Percentiles rank a stretch among this genome's conserved stretches.
Evolutionary conservation across 2,888 invertebrate species (phyloP).

Genomic region (Patella caerulea): DNA sequence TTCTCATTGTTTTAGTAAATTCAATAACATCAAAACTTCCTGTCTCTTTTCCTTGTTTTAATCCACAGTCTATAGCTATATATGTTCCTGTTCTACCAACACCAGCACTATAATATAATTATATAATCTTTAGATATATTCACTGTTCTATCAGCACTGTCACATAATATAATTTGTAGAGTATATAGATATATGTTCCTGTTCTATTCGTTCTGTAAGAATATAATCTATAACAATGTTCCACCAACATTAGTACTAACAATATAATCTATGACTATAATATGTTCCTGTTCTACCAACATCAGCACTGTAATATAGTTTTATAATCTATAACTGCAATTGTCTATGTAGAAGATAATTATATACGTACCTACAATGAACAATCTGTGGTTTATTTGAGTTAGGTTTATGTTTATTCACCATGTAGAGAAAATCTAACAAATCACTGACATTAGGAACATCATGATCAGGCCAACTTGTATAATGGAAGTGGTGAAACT

Average conservation of each 20-base stretch:
- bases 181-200: too few relatives aligned
- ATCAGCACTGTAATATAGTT: too few relatives aligned
- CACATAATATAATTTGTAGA: too few relatives aligned
- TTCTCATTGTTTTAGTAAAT: background rate
- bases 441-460: slow-evolving; percentile 4
- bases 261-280: too few relatives aligned
- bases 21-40: background rate
- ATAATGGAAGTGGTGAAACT: background rate
- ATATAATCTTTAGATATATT: background rate
- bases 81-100: background rate
- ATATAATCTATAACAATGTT: too few relatives aligned
- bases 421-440: slow-evolving; percentile 7
- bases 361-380: background rate
- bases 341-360: too few relatives aligned
- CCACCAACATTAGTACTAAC: too few relatives aligned
- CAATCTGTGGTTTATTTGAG: background rate
- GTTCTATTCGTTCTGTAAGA: too few relatives aligned
- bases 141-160: too few relatives aligned
- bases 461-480: slow-evolving; percentile 1
- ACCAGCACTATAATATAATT: background rate
- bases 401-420: background rate
- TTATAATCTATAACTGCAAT: too few relatives aligned
- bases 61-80: background rate
- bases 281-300: too few relatives aligned
- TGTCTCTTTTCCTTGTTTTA: background rate